phyloP scores from a whole-genome alignment of 2,888 invertebrate genomes.

The Epirrita christyi region DNA sequence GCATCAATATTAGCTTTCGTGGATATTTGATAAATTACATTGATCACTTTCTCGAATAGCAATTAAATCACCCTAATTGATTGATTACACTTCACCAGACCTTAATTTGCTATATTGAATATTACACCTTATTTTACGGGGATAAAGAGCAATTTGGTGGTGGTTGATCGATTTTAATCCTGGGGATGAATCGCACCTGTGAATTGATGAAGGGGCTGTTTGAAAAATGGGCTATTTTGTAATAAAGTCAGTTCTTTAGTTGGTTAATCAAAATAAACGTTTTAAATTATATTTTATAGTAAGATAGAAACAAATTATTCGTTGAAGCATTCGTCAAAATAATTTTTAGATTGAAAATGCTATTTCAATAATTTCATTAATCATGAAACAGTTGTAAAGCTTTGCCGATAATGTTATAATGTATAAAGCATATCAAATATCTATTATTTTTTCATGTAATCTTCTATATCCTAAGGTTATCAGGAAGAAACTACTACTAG shows the following conservation, averaged over 20 bases:
- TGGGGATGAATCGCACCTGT: slow-evolving; percentile 37
- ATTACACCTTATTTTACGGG: slow-evolving; percentile 31
- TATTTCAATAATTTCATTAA: too few species aligned
- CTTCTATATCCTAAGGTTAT: too few species aligned
- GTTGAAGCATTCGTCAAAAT: too few species aligned
- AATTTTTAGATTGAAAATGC: too few species aligned
- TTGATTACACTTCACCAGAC: slow-evolving; percentile 46
- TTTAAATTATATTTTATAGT: too few species aligned
- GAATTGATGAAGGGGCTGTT: slow-evolving; percentile 43
- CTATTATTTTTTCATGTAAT: too few species aligned
- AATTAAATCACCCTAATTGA: slow-evolving; percentile 52
- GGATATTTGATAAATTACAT: slow-evolving; percentile 64
- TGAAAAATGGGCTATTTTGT: slow-evolving; percentile 30
- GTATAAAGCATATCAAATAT: too few species aligned
- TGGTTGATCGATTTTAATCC: not conserved
- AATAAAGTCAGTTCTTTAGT: not conserved
- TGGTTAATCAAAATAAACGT: not conserved
- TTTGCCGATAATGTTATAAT: too few species aligned
- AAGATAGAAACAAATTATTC: too few species aligned
- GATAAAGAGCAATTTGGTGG: slow-evolving; percentile 15
- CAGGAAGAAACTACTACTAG: too few species aligned
- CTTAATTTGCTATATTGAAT: slow-evolving; percentile 30
- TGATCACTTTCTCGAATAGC: slow-evolving; percentile 54
- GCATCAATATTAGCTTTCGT: slow-evolving; percentile 44
- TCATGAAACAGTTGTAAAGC: too few species aligned